Base-by-base conservation (phyloP, 2,888 invertebrate genomes). In the Drosophila borborema region DNA sequence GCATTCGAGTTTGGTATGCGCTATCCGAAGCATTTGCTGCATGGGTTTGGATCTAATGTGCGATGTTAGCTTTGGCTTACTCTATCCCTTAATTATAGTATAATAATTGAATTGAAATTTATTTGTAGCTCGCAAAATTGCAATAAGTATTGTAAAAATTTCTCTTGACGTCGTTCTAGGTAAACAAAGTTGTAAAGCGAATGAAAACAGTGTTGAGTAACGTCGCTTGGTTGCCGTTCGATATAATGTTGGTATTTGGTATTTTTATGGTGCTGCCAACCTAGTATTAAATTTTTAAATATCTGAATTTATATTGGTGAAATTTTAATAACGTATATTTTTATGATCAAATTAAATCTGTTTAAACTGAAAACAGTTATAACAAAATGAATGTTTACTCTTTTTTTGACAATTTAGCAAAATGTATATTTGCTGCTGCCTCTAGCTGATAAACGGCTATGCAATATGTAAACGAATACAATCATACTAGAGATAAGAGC, bases 81-180 rank as follows among this genome's bases (percentile, higher is more conserved):
- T 8, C 16, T 45, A 41, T 36, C 41, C 6, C 16, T 49, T 40
- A 46, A 38, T 41, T 58, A 6, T 28, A 18, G 55, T 38, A 14
- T 45, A 63, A 31, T 63, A 63, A 31, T 63, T 36, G 18, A 48
- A 43, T 51, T 20, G 48, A 46, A 64, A 59, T 64, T 20, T 36
- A 46, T 51, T 61, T 77, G 14, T 56, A 77, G 60, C 69, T 60
- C 63, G 60, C 58, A 58, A 68, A 64, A 41, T 40, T 72, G 48
- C 63, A 72, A 73, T 54, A 73, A 62, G 18, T 81, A 62, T 59
- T 77, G 73, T 63, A 63, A 53, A 77, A 81, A 66, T 81, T 78
- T 78, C 68, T 77, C 77, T 62, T 46, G 68, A 72, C 64, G 81
- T 68, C 59, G 81, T 78, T 78, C 77, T 78, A 49, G n/a, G 41